Evolutionary conservation across 1,140 invertebrate genomes (phyloP), one percentile per base, ranked within the genome.

Genomic region (Pseudomyrmex pallidus): DNA sequence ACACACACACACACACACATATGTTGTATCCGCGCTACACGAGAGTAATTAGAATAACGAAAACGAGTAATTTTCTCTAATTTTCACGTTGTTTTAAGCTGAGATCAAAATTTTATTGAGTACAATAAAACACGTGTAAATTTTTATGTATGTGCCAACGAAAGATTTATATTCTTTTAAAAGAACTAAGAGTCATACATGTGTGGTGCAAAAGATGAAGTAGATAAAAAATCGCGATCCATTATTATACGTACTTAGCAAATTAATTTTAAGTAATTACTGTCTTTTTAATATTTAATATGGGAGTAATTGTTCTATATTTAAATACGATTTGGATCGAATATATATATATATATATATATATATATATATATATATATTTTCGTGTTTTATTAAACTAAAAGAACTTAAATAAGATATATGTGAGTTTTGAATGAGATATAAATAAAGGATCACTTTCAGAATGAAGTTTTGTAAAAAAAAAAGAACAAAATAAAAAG

Each of bases 231-330:
- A 61, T 80, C 35, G 54, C 15, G 13, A 48, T 48, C 25, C 48
- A 78, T 68, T 78, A 74, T 76, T 64, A 56, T 5, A 25, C 0
- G 46, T 50, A 10, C 54, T 57, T 12, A 83, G 74, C 56, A 2
- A 54, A 76, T 56, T 12, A 2, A 35, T 9, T 54, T 83, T 63
- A 54, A 74, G 74, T 78, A 80, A 57, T 68, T 54, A 48, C 7
- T 68, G n/a, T 48, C 22, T 68, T 22, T 77, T 77, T 57, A 68
- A 78, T 46, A 25, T 59, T 68, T 78, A 35, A 35, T 9, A 78
- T 70, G 62, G 57, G 20, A 59, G 4, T 48, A 67, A 5, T n/a
- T 77, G n/a, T 70, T 48, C 15, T 68, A 70, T 44, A 67, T 68
- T 57, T 68, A 46, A 77, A 52, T 64, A 52, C 54, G 8, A 8